Percentiles rank a stretch among this genome's conserved stretches.
Conservation (phyloP, 2,113 vertebrate species). For the Equus przewalskii region DNA sequence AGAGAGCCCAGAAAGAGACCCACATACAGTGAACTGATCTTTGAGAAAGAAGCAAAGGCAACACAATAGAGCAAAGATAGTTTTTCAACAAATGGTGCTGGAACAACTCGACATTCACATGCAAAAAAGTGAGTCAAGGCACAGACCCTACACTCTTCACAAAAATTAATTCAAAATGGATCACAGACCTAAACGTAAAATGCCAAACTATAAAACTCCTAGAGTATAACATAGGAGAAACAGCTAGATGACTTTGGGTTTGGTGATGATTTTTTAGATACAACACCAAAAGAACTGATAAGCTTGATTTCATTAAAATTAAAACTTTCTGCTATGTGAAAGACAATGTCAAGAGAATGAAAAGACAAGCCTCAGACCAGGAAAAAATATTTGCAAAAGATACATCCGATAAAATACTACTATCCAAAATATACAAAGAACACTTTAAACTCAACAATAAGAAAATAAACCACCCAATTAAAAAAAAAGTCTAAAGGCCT, state of each 20-base stretch:
- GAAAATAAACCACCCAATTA: neutral
- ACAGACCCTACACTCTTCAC: neutral
- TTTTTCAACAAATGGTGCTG: neutral
- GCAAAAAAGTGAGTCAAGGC: neutral
- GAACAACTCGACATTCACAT: neutral
- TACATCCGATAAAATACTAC: neutral
- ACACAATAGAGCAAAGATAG: neutral
- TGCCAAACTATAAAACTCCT: no score
- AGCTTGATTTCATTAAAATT: neutral
- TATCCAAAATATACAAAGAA: neutral
- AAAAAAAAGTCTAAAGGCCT: neutral
- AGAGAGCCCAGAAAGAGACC: neutral
- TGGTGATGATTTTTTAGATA: neutral
- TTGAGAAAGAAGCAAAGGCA: neutral
- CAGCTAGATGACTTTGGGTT: neutral
- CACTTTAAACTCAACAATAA: neutral
- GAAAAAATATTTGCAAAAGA: neutral
- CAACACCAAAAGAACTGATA: neutral
- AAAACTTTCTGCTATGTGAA: neutral
- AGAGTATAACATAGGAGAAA: neutral
- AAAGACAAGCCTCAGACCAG: neutral
- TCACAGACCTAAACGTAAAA: no score
- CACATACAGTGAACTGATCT: no score
- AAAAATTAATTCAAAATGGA: neutral
- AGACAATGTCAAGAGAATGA: neutral